Evolutionary conservation across 2,113 vertebrate species (phyloP).

Genomic region (Chionis minor): DNA sequence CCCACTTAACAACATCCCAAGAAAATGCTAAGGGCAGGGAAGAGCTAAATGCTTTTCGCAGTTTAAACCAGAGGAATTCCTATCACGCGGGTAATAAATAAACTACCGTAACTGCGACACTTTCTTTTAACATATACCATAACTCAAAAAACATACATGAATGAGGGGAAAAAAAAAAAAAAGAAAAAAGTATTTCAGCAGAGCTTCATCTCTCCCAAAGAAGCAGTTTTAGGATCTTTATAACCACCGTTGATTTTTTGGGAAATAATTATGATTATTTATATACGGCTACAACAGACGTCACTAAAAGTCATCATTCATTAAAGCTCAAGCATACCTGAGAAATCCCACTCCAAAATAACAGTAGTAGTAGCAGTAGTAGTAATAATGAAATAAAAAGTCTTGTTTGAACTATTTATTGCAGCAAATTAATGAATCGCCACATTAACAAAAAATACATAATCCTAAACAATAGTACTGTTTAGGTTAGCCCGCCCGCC

Average conservation of each 20-base stretch:
- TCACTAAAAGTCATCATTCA: not conserved
- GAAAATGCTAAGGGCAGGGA: not conserved
- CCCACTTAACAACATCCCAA: not conserved
- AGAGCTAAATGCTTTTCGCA: not conserved
- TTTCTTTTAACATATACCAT: rapidly evolving
- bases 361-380: rapidly evolving
- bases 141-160: not conserved
- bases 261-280: not conserved
- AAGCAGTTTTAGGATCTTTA: not conserved
- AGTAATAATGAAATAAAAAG: not conserved
- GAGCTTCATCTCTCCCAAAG: not conserved
- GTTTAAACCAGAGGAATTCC: not conserved
- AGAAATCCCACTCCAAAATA: not conserved
- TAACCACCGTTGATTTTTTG: not conserved
- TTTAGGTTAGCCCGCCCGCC: not conserved
- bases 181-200: not conserved
- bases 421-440: not conserved
- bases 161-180: rapidly evolving
- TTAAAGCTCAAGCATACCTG: not conserved
- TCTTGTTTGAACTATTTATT: not conserved
- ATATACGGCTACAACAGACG: not conserved
- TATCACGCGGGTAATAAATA: not conserved
- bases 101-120: not conserved
- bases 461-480: not conserved
- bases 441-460: rapidly evolving